These are phyloP conservation scores for Idaea straminata DNA, from an alignment of 2,888 invertebrate species.

Conservation along the genomic window DNA sequence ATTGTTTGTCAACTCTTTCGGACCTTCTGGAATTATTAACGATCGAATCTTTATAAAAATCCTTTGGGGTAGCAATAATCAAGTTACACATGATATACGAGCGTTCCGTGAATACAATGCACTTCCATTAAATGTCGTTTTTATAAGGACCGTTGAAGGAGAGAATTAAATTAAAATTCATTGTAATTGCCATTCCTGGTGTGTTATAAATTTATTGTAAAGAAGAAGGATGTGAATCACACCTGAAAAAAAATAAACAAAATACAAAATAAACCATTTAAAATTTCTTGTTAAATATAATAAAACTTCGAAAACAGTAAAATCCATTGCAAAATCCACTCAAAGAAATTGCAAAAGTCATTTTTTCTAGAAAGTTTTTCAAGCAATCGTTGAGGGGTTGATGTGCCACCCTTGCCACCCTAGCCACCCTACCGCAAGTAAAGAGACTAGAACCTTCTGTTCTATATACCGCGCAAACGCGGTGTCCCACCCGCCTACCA, in stretches of 20 bases:
- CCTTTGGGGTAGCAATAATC: constrained; percentile 30
- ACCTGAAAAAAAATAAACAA: constrained; percentile 27
- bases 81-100: constrained; percentile 35
- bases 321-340: no score
- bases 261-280: no score
- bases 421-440: neutral
- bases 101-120: constrained; percentile 33
- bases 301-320: no score
- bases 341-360: no score
- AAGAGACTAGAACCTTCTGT: neutral
- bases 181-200: constrained; percentile 41
- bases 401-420: neutral
- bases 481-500: neutral
- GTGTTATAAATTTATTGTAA: constrained; percentile 41
- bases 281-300: no score
- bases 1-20: constrained; percentile 19
- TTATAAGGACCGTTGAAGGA: constrained; percentile 47
- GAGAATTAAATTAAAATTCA: constrained; percentile 42
- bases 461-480: neutral
- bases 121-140: constrained; percentile 41
- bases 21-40: constrained; percentile 12
- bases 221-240: constrained; percentile 39
- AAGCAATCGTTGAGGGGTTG: neutral
- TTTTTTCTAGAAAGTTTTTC: neutral
- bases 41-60: constrained; percentile 11